A percentile compares a stretch with the other conserved stretches of the same genome.
Evolutionary conservation across 1,140 invertebrate species (phyloP).

Genomic region (Drosophila aff.): DNA sequence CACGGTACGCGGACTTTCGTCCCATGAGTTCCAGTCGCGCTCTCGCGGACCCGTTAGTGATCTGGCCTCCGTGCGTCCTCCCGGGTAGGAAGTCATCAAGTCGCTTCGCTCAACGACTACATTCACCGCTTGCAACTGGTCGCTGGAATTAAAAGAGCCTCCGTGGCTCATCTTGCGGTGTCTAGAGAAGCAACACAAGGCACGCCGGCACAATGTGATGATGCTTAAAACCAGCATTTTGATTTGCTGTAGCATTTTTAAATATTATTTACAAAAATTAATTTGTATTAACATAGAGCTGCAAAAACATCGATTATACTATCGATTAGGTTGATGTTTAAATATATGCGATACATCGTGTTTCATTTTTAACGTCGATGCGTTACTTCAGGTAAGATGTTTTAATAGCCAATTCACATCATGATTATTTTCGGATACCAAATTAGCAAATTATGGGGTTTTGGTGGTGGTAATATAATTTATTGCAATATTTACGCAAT

Average conservation of each 20-base stretch:
- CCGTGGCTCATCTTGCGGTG: slow-evolving; percentile 70
- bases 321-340: background rate
- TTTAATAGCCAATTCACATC: background rate
- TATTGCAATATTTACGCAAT: too few relatives aligned
- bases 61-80: background rate
- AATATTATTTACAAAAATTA: slow-evolving; percentile 28
- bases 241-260: slow-evolving; percentile 72
- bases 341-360: background rate
- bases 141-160: slow-evolving; percentile 18
- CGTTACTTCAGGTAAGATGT: background rate
- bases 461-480: too few relatives aligned
- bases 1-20: slow-evolving; percentile 81
- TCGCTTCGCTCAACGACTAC: slow-evolving; percentile 58
- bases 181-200: slow-evolving; percentile 81
- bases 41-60: slow-evolving; percentile 35
- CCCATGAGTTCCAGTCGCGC: slow-evolving; percentile 84
- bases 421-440: too few relatives aligned
- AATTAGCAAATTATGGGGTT: too few relatives aligned
- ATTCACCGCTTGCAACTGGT: slow-evolving; percentile 67
- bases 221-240: slow-evolving; percentile 77
- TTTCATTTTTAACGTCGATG: background rate
- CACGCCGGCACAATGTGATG: slow-evolving; percentile 72
- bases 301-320: background rate
- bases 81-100: slow-evolving; percentile 26
- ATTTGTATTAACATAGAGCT: background rate